Evolutionary conservation across 2,888 invertebrate species (phyloP).

Genomic region (Trichogramma dendrolimi): DNA sequence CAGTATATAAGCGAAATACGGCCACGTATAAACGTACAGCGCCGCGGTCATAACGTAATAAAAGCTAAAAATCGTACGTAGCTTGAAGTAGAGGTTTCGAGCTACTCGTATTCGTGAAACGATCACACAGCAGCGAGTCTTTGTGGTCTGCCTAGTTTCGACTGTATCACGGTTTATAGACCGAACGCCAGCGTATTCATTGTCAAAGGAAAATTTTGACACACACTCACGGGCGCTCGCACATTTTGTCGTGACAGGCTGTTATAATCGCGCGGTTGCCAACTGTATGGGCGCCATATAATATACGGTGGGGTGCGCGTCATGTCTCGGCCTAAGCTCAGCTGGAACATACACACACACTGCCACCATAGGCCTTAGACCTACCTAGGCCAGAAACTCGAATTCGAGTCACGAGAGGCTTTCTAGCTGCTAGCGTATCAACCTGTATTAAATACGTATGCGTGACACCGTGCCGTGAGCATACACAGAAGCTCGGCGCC

Average conservation of each 20-base stretch:
- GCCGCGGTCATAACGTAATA: too few species aligned
- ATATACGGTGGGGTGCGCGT: background rate
- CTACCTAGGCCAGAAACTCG: background rate
- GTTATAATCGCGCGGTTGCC: conserved; percentile 5
- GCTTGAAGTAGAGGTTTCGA: too few species aligned
- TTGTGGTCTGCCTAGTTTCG: too few species aligned
- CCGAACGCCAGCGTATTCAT: too few species aligned
- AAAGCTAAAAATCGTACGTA: too few species aligned
- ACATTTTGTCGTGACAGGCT: conserved; percentile 11
- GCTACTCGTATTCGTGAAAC: too few species aligned
- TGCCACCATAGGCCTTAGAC: background rate
- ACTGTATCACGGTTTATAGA: too few species aligned
- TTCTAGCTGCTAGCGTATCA: background rate
- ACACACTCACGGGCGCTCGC: background rate
- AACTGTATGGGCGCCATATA: background rate
- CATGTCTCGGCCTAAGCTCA: background rate
- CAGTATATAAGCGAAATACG: too few species aligned
- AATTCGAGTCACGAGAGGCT: conserved; percentile 6
- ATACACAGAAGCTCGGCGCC: too few species aligned
- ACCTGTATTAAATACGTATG: background rate
- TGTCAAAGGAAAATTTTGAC: conserved; percentile 2
- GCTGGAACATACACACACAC: background rate
- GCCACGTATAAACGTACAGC: too few species aligned
- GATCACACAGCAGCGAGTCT: too few species aligned
- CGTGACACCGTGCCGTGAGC: background rate